Evolutionary conservation across 2,113 vertebrate species (phyloP), one percentile per base, ranked within the genome.

Genomic region (Rhineura floridana): DNA sequence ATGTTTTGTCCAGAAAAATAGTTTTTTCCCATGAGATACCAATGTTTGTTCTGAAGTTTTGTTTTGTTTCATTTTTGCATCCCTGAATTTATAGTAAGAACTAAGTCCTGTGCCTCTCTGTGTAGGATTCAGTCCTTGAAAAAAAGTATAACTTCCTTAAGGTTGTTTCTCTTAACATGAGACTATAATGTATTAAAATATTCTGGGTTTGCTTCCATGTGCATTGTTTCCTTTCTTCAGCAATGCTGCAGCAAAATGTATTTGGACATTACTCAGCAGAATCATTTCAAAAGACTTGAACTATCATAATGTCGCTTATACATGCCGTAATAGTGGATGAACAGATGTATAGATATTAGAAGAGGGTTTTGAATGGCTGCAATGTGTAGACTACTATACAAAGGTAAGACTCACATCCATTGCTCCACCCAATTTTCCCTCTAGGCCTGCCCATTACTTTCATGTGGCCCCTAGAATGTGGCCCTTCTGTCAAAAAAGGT

Each of bases 21-120:
- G 10, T 11, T 36, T 84, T 36, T 12, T 88, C 85, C 62, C 87
- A 4, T 59, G 28, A 83, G 81, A 52, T 0, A 0, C 7, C 48
- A 1, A 28, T 77, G 5, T 10, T 46, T 15, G 3, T 48, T 77
- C 36, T 46, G 80, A 46, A 77, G 77, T 72, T 76, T 81, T 70
- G n/a, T n/a, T n/a, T n/a, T n/a, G n/a, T n/a, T n/a, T n/a, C n/a
- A n/a, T n/a, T n/a, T n/a, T 25, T 7, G 62, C 84, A 46, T 6
- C 3, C 2, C 6, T 2, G 36, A 72, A 39, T 59, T 39, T 36
- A 6, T 13, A 48, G 44, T 36, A 6, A n/a, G 11, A 19, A 25
- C 28, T 9, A 59, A 48, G 81, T 52, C 17, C 72, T 21, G 0
- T 30, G 39, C 1, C 12, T 55, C 80, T 81, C 1, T 0, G 0